Conservation (phyloP, 2,888 invertebrate genomes). For the Caenorhabditis imperialis region DNA sequence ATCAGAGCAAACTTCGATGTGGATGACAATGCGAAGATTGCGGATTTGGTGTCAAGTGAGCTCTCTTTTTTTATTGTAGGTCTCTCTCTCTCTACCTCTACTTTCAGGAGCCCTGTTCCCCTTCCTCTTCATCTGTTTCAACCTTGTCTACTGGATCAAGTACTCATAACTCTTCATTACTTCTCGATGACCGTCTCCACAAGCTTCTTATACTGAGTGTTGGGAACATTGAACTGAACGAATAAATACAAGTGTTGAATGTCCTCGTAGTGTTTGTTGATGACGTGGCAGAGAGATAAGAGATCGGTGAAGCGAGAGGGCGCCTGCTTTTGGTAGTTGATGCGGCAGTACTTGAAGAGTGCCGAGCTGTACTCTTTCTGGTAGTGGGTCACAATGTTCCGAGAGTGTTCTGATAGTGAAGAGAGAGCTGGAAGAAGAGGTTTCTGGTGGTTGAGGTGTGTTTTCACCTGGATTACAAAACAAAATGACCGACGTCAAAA, state of each 20-base stretch:
- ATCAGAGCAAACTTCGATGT: constrained; percentile 56
- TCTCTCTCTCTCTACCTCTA: neutral
- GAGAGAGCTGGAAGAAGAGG: constrained; percentile 6
- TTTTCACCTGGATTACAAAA: constrained; percentile 29
- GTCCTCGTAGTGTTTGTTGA: constrained; percentile 20
- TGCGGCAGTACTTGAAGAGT: constrained; percentile 15
- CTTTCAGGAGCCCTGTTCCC: constrained; percentile 67
- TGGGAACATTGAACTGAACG: constrained; percentile 33
- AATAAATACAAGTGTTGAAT: constrained; percentile 19
- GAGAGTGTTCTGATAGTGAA: neutral
- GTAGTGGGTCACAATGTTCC: neutral
- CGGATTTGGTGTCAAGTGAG: constrained; percentile 72
- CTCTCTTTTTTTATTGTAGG: too few species aligned
- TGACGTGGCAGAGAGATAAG: constrained; percentile 12
- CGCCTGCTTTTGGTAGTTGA: constrained; percentile 4
- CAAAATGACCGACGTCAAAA: constrained; percentile 29
- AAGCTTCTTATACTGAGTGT: too few species aligned
- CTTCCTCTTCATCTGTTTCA: constrained; percentile 67
- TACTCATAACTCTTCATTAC: too few species aligned
- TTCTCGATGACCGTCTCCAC: too few species aligned
- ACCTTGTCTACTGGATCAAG: constrained; percentile 71
- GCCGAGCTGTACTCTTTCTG: constrained; percentile 2
- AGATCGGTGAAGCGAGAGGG: constrained; percentile 17
- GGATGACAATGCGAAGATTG: constrained; percentile 71
- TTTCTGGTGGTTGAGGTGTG: neutral